Base-by-base conservation (phyloP, 2,888 invertebrate species). In the Tenodera sinensis region DNA sequence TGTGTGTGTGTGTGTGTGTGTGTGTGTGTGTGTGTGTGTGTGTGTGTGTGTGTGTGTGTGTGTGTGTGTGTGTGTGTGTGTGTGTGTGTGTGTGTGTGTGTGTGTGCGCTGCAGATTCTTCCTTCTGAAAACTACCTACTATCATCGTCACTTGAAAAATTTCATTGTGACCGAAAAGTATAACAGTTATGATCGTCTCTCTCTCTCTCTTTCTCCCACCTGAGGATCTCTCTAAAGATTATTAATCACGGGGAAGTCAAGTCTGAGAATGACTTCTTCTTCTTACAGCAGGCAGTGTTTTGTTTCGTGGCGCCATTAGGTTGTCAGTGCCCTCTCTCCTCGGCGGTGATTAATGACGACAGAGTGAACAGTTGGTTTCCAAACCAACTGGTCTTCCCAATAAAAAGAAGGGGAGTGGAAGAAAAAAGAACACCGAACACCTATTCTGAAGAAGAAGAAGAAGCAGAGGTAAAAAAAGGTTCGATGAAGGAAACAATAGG, bases 301-400 rank as follows among this genome's bases (percentile, higher is more conserved):
- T 88, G 88, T 88, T 88, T 88, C 88, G 82, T 84, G 88, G 88
- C 88, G 88, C 88, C 88, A 88, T 88, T 88, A 88, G 71, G 82
- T 84, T 88, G 88, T 88, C 88, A 88, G 88, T 88, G 88, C 84
- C 84, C 84, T 34, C 71, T 54, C 85, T 85, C 47, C 85, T 54
- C 42, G 85, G 87, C 82, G 83, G 83, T 87, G 89, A 89, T 89
- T 89, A 89, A 89, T 89, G 89, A 89, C 85, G 81, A 15, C 89
- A 89, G 14, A 83, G 83, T 88, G 88, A 88, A 71, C 88, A 84
- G 84, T 88, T 88, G 88, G 82, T 88, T 88, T 88, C 88, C 83
- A 87, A 25, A 87, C 87, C 87, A 87, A 87, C 87, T 87, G 87
- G 87, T 83, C 83, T 82, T 83, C 30, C 42, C 85, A 27, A 34